Evolutionary conservation across 2,797 vertebrate genomes (phyloP).

Genomic region (Rhinichthys osculus): DNA sequence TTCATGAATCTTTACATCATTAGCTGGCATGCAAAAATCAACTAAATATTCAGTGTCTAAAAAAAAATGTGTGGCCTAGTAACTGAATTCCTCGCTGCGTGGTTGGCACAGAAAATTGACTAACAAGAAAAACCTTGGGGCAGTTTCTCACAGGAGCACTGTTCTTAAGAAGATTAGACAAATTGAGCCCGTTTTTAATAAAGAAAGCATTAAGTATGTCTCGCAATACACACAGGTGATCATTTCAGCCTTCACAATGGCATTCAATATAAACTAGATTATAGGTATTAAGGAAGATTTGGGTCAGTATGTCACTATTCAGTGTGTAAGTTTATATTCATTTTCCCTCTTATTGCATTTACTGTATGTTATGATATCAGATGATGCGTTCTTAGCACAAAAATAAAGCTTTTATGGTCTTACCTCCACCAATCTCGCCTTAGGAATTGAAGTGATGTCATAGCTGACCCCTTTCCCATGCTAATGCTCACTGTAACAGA

Average conservation of each 20-base stretch:
- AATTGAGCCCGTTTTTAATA: conserved; percentile 64
- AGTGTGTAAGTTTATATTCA: neutral
- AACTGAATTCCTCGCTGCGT: neutral
- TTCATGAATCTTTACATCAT: neutral
- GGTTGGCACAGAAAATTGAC: conserved; percentile 63
- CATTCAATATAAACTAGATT: conserved; percentile 68
- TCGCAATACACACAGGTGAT: conserved; percentile 56
- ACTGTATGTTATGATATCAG: neutral
- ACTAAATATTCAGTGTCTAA: neutral
- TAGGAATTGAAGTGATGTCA: neutral
- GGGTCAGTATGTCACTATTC: conserved; percentile 3
- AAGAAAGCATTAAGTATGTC: conserved; percentile 72
- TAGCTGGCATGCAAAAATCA: neutral
- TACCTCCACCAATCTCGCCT: neutral
- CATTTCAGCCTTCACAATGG: conserved; percentile 60
- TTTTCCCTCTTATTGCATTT: neutral
- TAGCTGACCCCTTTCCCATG: neutral
- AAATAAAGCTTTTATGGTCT: neutral
- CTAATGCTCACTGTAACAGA: conserved; percentile 69
- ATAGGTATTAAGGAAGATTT: neutral
- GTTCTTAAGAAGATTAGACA: conserved; percentile 11
- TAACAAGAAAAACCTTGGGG: conserved; percentile 34
- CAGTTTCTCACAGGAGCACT: conserved; percentile 40
- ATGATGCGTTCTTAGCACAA: neutral
- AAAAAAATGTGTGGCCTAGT: neutral